Evolutionary conservation across 2,888 invertebrate species (phyloP).

Genomic region (Cremastinae sp.): DNA sequence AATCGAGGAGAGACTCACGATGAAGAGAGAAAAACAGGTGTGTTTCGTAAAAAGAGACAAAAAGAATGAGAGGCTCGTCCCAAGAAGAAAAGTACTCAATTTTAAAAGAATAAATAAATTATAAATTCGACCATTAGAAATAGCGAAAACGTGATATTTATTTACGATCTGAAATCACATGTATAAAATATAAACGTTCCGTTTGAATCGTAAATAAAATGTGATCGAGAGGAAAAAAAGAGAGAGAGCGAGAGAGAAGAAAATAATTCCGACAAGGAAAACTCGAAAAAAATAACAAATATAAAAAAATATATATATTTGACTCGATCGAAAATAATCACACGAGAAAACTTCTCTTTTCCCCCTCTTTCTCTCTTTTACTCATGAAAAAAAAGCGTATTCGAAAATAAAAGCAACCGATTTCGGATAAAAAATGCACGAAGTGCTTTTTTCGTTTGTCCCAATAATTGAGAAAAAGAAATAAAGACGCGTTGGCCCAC

Average conservation of each 20-base stretch:
- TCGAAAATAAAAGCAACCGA: conserved; percentile 18
- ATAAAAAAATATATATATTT: conserved; percentile 27
- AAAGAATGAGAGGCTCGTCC: conserved; percentile 54
- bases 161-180: conserved; percentile 30
- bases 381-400: conserved; percentile 20
- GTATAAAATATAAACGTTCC: conserved; percentile 28
- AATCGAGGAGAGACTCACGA: conserved; percentile 51
- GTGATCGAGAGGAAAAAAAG: conserved; percentile 12
- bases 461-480: neutral
- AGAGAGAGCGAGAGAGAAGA: conserved; percentile 14
- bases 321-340: conserved; percentile 8
- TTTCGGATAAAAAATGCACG: conserved; percentile 22
- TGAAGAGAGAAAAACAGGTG: conserved; percentile 23
- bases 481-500: conserved; percentile 43
- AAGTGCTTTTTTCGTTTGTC: conserved; percentile 46
- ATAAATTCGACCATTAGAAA: neutral
- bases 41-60: conserved; percentile 26
- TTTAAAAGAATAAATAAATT: no score
- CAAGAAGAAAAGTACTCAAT: conserved; percentile 43
- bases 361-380: conserved; percentile 11
- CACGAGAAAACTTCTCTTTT: conserved; percentile 1
- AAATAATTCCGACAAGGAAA: neutral
- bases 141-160: conserved; percentile 12
- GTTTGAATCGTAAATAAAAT: neutral
- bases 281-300: neutral